Conservation (phyloP, 2,113 vertebrate genomes). For the Alectura lathami region DNA sequence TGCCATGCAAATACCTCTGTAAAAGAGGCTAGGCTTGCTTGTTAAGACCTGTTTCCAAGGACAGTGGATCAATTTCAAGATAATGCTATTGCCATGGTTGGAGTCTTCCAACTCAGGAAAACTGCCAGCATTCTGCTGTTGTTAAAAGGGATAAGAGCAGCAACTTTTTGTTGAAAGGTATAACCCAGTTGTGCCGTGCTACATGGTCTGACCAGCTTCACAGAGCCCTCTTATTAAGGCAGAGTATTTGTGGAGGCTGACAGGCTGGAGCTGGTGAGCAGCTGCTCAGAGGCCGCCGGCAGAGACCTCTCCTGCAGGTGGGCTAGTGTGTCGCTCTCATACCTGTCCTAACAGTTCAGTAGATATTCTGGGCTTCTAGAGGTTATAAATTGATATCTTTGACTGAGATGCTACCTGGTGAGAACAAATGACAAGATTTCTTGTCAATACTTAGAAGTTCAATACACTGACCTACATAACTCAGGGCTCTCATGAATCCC, state of each 20-base stretch:
- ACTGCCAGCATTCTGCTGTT: accelerated
- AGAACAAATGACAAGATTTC: not conserved
- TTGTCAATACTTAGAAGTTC: not conserved
- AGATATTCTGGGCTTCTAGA: not conserved
- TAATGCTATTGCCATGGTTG: accelerated
- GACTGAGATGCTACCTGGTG: accelerated
- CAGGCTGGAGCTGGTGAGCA: not conserved
- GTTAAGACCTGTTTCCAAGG: not conserved
- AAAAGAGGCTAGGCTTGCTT: not conserved
- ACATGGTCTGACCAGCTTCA: not conserved
- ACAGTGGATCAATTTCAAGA: not conserved
- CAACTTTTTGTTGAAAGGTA: not conserved
- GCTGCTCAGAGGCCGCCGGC: not conserved
- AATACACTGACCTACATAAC: not conserved
- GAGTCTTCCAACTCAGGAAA: not conserved
- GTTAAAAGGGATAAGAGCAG: not conserved
- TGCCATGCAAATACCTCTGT: not conserved
- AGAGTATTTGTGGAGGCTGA: not conserved
- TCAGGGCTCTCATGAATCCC: accelerated
- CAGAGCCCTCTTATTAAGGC: not conserved
- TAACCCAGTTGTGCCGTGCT: accelerated
- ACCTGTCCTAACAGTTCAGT: not conserved
- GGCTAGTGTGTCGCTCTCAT: not conserved
- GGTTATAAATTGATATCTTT: not conserved
- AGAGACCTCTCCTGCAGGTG: not conserved